Evolutionary conservation across 2,797 vertebrate genomes (phyloP).

Genomic region (Cyclura pinguis): DNA sequence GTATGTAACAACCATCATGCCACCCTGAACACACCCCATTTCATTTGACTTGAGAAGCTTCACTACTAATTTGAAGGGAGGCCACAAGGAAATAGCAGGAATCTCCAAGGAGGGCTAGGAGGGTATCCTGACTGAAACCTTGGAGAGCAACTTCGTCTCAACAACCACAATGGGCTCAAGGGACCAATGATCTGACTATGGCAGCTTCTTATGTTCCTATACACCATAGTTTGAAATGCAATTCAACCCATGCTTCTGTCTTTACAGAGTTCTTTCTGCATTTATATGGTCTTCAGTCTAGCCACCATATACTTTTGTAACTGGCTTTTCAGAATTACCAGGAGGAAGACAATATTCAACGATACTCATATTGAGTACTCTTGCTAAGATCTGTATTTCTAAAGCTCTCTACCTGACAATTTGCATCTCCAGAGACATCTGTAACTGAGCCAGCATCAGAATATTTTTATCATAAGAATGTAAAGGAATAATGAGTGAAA

Average conservation of each 20-base stretch:
- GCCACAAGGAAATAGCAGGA: no score
- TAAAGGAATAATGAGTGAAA: slow-evolving; percentile 38
- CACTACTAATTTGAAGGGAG: no score
- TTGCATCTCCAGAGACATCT: slow-evolving; percentile 56
- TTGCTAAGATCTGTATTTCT: slow-evolving; percentile 66
- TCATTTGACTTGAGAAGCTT: no score
- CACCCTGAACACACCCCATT: no score
- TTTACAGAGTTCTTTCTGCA: neutral
- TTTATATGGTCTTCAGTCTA: neutral
- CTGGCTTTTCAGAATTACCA: neutral
- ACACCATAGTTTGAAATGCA: neutral
- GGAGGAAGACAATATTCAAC: slow-evolving; percentile 50
- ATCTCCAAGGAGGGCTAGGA: no score
- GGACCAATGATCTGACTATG: no score
- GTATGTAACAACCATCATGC: no score
- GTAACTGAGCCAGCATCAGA: slow-evolving; percentile 58
- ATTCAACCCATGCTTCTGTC: neutral
- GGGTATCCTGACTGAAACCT: no score
- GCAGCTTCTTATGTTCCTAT: no score
- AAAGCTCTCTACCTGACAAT: slow-evolving; percentile 51
- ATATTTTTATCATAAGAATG: slow-evolving; percentile 56
- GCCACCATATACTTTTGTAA: neutral
- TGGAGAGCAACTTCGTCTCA: no score
- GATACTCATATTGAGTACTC: slow-evolving; percentile 61
- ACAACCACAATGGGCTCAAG: no score